phyloP scores from a whole-genome alignment of 2,113 vertebrate genomes.

The Channa maculata region DNA sequence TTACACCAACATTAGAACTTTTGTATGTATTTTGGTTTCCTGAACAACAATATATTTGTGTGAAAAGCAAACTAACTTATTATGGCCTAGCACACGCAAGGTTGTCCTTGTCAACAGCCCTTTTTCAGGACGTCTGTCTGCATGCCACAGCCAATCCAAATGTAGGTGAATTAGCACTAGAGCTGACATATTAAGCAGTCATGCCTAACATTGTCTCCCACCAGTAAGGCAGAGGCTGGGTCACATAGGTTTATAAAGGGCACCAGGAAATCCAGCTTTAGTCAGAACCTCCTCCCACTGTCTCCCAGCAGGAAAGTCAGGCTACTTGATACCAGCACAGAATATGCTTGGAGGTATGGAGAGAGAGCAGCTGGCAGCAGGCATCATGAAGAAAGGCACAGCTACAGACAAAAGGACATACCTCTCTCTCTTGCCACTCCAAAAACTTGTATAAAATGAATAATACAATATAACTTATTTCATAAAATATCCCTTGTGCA shows the following conservation, averaged over 20 bases:
- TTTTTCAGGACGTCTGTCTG: conserved; percentile 31
- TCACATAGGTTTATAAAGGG: conserved; percentile 33
- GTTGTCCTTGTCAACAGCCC: background rate
- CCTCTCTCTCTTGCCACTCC: conserved; percentile 19
- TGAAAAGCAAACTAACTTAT: background rate
- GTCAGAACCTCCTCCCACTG: conserved; percentile 49
- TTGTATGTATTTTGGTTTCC: background rate
- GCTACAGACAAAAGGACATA: conserved; percentile 68
- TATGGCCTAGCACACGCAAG: background rate
- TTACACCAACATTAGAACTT: background rate
- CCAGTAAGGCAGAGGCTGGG: conserved; percentile 33
- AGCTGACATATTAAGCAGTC: conserved; percentile 39
- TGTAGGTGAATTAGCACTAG: conserved; percentile 37
- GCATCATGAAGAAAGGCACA: conserved; percentile 67
- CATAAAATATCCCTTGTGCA: background rate
- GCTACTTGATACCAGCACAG: conserved; percentile 72
- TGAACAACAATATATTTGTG: background rate
- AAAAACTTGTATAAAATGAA: conserved; percentile 5
- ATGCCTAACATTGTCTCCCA: conserved; percentile 51
- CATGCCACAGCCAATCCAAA: conserved; percentile 29
- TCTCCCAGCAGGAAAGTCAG: conserved; percentile 51
- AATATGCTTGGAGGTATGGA: conserved; percentile 74
- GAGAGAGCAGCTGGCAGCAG: conserved; percentile 77
- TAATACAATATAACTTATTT: background rate
- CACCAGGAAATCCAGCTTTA: conserved; percentile 62